These are phyloP conservation scores for Heliconius congener DNA, from an alignment of 1,140 invertebrate genomes.

Conservation along the genomic window DNA sequence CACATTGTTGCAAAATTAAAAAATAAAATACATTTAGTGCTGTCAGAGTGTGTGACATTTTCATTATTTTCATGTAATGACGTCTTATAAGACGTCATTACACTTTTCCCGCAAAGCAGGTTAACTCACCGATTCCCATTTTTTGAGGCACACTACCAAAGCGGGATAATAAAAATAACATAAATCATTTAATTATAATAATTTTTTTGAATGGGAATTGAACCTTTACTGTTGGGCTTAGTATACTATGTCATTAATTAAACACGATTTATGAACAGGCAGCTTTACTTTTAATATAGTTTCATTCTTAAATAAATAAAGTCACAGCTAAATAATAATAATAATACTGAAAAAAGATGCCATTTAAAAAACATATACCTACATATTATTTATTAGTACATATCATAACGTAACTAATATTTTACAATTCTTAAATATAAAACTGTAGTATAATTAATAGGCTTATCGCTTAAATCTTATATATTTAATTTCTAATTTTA, in stretches of 20 bases:
- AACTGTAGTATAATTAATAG: background rate
- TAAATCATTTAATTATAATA: too few relatives aligned
- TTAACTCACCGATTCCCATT: too few relatives aligned
- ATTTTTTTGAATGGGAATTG: too few relatives aligned
- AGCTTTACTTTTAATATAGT: background rate
- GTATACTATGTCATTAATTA: background rate
- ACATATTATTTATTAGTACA: conserved; percentile 15
- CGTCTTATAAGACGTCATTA: too few relatives aligned
- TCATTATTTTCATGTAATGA: too few relatives aligned
- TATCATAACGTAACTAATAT: background rate
- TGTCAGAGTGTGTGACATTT: too few relatives aligned
- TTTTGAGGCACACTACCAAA: too few relatives aligned
- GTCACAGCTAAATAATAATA: background rate
- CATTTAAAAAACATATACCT: background rate
- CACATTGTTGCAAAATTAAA: too few relatives aligned
- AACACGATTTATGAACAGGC: background rate
- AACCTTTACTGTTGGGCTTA: too few relatives aligned
- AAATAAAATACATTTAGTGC: too few relatives aligned
- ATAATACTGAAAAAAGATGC: conserved; percentile 36
- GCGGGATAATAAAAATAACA: too few relatives aligned
- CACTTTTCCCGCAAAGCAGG: background rate
- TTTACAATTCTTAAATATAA: conserved; percentile 6
- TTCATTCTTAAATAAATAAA: background rate
- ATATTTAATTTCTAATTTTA: conserved; percentile 18
- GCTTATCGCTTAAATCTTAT: background rate